Base-by-base conservation (phyloP, 2,797 vertebrate species). In the Cichlasoma orientale region DNA sequence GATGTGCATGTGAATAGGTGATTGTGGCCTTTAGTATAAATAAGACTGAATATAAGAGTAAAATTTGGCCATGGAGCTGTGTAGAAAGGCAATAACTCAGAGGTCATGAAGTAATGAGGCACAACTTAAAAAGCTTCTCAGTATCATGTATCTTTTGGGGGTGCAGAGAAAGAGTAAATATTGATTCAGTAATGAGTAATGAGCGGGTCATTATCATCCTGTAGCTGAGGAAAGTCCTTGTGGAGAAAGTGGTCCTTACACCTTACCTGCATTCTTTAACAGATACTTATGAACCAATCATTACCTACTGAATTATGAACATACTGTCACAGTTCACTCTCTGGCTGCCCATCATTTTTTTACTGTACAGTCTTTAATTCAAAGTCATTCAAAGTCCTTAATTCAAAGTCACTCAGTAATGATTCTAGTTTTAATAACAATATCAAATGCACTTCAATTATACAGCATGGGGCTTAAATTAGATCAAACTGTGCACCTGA, bases 81-180 rank as follows among this genome's bases (percentile, higher is more conserved):
- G 29, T 21, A 29, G 16, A 56, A 76, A 21, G 58, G 29, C 29
- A 44, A 68, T 68, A 68, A 41, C 69, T 68, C 36, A 41, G 44
- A 57, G 58, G 68, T 66, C 44, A 41, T 72, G 14, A 76, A 18
- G 68, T 72, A 75, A 80, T 77, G 74, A 72, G 38, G 53, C 57
- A 27, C 19, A 72, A 52, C 74, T 52, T 68, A 29, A 74, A 59
- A 76, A 41, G 56, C 29, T 27, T 58, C 11, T 73, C 19, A 73
- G 59, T 54, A 19, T 59, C 69, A 55, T 53, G 55, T 33, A 63
- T 77, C 41, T 74, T 47, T 70, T 66, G 14, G 9, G 59, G 19
- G 74, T 66, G 23, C 1, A 25, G 3, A 16, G 41, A 61, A 78
- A 11, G 27, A 16, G 80, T 73, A 58, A 78, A 55, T 77, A 74